Conservation (phyloP, 1,140 invertebrate genomes). For the Pseudomyrmex cubaensis region DNA sequence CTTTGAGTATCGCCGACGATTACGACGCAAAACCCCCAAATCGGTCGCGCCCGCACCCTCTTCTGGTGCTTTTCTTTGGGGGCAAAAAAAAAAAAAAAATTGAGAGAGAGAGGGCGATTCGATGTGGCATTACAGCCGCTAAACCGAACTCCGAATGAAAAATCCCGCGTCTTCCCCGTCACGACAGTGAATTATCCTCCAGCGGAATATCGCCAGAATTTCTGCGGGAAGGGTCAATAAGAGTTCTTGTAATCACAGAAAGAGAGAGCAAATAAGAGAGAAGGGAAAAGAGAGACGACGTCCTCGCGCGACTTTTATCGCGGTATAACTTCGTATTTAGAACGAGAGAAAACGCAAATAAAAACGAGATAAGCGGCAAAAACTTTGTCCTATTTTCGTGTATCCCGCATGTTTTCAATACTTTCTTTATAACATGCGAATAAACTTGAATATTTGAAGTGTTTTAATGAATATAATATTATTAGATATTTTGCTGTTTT, state of each 20-base stretch:
- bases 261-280: too few relatives aligned
- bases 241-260: not conserved
- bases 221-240: not conserved
- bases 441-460: too few relatives aligned
- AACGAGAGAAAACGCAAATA: too few relatives aligned
- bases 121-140: slow-evolving; percentile 27
- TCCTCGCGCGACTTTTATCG: too few relatives aligned
- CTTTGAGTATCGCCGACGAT: slow-evolving; percentile 40
- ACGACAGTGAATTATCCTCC: slow-evolving; percentile 29
- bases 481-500: too few relatives aligned
- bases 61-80: slow-evolving; percentile 23
- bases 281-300: too few relatives aligned
- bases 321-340: too few relatives aligned
- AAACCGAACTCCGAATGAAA: slow-evolving; percentile 43
- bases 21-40: slow-evolving; percentile 43
- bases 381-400: too few relatives aligned
- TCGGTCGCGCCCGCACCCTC: not conserved
- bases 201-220: slow-evolving; percentile 10
- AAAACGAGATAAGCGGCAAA: too few relatives aligned
- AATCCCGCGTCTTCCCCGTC: slow-evolving; percentile 23
- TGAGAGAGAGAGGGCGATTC: slow-evolving; percentile 30
- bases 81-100: not conserved
- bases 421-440: too few relatives aligned
- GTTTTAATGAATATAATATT: too few relatives aligned
- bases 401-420: too few relatives aligned